Conservation (phyloP, 2,888 invertebrate species). For the Dynastes maya region DNA sequence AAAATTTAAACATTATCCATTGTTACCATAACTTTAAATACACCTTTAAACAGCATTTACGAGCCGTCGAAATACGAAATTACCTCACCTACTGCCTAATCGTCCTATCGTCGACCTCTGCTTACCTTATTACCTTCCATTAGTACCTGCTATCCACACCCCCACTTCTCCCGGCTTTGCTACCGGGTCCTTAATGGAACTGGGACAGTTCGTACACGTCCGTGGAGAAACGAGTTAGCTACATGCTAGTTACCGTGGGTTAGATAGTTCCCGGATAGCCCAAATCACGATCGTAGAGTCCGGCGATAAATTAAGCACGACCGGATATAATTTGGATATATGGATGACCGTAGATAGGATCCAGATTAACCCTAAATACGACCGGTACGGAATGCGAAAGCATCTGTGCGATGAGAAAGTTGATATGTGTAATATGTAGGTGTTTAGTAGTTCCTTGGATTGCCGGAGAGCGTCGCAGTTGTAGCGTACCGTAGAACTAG, state of each 20-base stretch:
- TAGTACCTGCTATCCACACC: neutral
- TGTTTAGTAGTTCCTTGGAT: no score
- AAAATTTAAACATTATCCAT: no score
- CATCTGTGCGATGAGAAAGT: neutral
- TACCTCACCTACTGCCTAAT: neutral
- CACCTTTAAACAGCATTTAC: neutral
- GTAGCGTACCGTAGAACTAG: no score
- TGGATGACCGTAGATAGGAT: constrained; percentile 38
- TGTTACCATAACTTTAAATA: no score
- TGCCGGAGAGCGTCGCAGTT: no score
- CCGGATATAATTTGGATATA: constrained; percentile 55
- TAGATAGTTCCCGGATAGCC: neutral
- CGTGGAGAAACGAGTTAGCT: neutral
- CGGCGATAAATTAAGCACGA: constrained; percentile 55
- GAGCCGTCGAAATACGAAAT: neutral
- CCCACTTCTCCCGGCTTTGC: neutral
- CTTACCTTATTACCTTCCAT: neutral
- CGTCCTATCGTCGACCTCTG: neutral
- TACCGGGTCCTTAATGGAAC: no score
- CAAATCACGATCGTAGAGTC: constrained; percentile 45
- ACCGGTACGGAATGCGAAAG: neutral
- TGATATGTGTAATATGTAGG: neutral
- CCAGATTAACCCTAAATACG: constrained; percentile 18
- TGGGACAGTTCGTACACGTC: neutral
- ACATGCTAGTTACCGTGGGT: neutral